phyloP scores from a whole-genome alignment of 2,888 invertebrate genomes.

The Eupithecia insigniata region DNA sequence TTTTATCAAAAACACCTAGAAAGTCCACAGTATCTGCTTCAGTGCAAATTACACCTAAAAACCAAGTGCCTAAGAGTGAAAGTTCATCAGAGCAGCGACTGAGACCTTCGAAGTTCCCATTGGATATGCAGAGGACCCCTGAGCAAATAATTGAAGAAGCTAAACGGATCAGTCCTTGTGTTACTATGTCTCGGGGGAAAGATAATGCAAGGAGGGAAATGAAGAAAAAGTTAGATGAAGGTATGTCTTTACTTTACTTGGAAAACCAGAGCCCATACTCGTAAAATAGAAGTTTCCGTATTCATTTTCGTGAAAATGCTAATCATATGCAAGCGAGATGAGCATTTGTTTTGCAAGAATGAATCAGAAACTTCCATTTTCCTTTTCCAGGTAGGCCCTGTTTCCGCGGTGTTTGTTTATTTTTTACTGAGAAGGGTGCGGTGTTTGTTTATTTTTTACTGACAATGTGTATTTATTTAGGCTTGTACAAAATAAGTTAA shows the following conservation, averaged over 20 bases:
- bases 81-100: conserved; percentile 70
- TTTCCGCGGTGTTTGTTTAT: no score
- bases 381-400: no score
- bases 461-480: no score
- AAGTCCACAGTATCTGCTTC: conserved; percentile 32
- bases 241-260: conserved; percentile 49
- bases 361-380: no score
- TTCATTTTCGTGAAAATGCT: no score
- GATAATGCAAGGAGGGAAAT: conserved; percentile 84
- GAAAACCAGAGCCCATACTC: no score
- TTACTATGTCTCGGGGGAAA: conserved; percentile 85
- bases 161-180: conserved; percentile 80
- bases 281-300: no score
- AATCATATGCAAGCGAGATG: no score
- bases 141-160: conserved; percentile 59
- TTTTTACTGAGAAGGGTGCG: no score
- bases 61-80: conserved; percentile 66
- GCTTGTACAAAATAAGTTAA: no score
- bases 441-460: no score
- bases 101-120: conserved; percentile 62
- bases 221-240: conserved; percentile 73
- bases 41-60: conserved; percentile 54
- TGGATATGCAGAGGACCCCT: conserved; percentile 58
- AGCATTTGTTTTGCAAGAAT: no score
- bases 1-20: conserved; percentile 29